Evolutionary conservation across 2,888 invertebrate genomes (phyloP).

Genomic region (Oegoconia quadripuncta): DNA sequence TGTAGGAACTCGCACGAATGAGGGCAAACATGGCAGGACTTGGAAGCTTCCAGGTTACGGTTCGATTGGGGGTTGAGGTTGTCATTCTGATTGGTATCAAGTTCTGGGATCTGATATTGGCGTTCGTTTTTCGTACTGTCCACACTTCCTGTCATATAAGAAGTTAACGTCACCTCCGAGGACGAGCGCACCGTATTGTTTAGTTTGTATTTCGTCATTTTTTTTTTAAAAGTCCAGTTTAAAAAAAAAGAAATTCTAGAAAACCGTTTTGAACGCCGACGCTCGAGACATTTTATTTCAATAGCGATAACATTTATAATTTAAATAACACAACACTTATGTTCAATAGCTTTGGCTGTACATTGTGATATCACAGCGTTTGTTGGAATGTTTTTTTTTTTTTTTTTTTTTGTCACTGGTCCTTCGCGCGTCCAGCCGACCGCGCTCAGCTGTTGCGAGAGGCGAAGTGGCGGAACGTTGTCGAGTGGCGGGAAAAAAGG

Average conservation of each 20-base stretch:
- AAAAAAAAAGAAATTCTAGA: slow-evolving; percentile 31
- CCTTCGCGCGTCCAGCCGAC: not conserved
- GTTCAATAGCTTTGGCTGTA: slow-evolving; percentile 1
- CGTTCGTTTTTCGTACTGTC: slow-evolving; percentile 39
- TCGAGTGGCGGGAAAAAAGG: not conserved
- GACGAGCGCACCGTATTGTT: slow-evolving; percentile 61
- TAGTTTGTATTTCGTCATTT: slow-evolving; percentile 78
- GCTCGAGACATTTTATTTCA: slow-evolving; percentile 62
- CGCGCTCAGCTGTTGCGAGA: not conserved
- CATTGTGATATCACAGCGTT: slow-evolving; percentile 4
- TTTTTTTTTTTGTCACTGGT: not conserved
- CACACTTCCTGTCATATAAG: slow-evolving; percentile 59
- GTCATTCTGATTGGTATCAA: slow-evolving; percentile 56
- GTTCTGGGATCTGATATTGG: slow-evolving; percentile 36
- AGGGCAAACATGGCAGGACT: slow-evolving; percentile 50
- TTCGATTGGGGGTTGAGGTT: slow-evolving; percentile 45
- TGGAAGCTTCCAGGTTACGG: slow-evolving; percentile 43
- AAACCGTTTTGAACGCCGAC: slow-evolving; percentile 54
- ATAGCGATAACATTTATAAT: not conserved
- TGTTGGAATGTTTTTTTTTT: slow-evolving; percentile 5
- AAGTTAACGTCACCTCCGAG: slow-evolving; percentile 67
- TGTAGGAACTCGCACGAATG: slow-evolving; percentile 51
- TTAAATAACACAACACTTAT: slow-evolving; percentile 30
- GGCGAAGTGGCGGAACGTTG: not conserved
- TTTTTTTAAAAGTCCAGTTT: not conserved